These are phyloP conservation scores for Etheostoma spectabile DNA, from an alignment of 2,113 vertebrate genomes.

Conservation along the genomic window DNA sequence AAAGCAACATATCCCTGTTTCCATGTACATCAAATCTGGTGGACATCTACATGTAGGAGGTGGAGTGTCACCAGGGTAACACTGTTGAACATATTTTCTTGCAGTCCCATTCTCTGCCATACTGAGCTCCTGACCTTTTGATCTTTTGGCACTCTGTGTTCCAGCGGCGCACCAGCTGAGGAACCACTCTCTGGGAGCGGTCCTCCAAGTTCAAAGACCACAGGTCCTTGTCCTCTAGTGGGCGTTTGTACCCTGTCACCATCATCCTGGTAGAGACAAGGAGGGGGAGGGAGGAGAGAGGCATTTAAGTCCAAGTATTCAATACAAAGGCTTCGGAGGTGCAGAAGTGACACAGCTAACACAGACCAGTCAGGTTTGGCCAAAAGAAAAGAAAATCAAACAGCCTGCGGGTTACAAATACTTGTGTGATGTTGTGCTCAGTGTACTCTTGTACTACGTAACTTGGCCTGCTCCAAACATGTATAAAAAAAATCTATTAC, in stretches of 20 bases:
- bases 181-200: slow-evolving; percentile 88
- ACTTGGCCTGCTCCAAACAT: no score
- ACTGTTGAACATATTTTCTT: not conserved
- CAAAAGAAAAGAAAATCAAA: not conserved
- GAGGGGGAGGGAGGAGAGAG: not conserved
- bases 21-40: not conserved
- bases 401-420: not conserved
- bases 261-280: slow-evolving; percentile 85
- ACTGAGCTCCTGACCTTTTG: slow-evolving; percentile 85
- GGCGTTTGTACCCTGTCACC: slow-evolving; percentile 88
- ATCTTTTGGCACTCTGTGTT: slow-evolving; percentile 88
- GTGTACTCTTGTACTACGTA: no score
- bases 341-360: not conserved
- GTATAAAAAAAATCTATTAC: no score
- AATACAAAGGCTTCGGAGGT: not conserved
- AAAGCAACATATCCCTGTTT: not conserved
- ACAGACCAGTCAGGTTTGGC: not conserved
- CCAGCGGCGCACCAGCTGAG: slow-evolving; percentile 89
- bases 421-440: not conserved
- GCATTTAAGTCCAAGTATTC: not conserved
- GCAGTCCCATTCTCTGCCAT: not conserved
- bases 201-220: slow-evolving; percentile 95
- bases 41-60: no score
- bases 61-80: not conserved
- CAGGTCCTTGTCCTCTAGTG: slow-evolving; percentile 91